Conservation (phyloP, 2,797 vertebrate species). For the Alca torda region DNA sequence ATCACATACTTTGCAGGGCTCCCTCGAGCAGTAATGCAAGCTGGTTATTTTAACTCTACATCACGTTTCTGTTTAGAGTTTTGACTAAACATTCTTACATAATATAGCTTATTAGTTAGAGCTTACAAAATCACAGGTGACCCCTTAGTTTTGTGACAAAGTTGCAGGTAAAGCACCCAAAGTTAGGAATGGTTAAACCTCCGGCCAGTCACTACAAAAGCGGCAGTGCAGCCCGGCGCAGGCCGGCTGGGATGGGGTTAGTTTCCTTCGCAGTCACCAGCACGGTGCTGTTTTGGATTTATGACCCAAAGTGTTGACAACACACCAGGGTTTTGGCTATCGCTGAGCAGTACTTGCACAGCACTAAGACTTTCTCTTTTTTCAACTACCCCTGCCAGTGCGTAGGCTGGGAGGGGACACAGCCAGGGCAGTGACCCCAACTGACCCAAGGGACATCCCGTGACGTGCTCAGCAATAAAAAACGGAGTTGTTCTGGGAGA, state of each 20-base stretch:
- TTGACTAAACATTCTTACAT: background rate
- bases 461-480: background rate
- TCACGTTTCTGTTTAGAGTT: background rate
- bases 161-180: background rate
- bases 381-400: background rate
- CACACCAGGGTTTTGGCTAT: background rate
- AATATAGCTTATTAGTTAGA: background rate
- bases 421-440: background rate
- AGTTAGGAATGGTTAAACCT: background rate
- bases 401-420: background rate
- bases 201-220: background rate
- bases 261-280: background rate
- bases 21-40: background rate
- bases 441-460: background rate
- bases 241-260: background rate
- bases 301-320: background rate
- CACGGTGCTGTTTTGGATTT: background rate
- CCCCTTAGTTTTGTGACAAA: background rate
- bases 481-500: fast-evolving
- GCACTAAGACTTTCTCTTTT: background rate
- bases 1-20: background rate
- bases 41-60: background rate
- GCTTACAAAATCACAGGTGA: background rate
- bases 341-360: background rate
- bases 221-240: background rate